Conservation (phyloP, 2,888 invertebrate genomes). For the Atethmia centrago region DNA sequence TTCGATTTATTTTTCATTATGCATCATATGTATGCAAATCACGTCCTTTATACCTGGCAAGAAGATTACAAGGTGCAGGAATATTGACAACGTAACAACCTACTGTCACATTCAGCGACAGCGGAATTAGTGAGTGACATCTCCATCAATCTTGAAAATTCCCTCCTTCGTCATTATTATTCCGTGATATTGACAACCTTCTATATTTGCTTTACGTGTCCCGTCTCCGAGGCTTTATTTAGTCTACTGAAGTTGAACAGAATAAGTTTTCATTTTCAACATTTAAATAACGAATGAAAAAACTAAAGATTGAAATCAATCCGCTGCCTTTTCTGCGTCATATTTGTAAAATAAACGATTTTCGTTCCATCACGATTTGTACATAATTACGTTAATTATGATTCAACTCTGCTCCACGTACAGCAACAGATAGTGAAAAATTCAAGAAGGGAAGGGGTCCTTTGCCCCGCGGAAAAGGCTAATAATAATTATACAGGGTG, state of each 20-base stretch:
- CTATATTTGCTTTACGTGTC: background rate
- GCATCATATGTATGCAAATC: constrained; percentile 6
- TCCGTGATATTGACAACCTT: background rate
- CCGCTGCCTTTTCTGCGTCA: no score
- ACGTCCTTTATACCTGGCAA: background rate
- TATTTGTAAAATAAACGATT: no score
- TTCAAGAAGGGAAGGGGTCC: no score
- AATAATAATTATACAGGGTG: no score
- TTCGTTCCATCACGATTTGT: no score
- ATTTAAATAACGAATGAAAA: background rate
- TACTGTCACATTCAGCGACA: constrained; percentile 22
- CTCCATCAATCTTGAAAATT: constrained; percentile 30
- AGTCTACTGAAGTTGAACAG: background rate
- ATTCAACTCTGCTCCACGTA: no score
- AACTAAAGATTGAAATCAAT: background rate
- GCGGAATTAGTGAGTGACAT: constrained; percentile 21
- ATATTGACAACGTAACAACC: constrained; percentile 31
- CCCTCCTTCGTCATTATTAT: background rate
- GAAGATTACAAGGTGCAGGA: constrained; percentile 24
- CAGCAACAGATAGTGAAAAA: no score
- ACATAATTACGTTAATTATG: no score
- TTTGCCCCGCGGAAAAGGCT: no score
- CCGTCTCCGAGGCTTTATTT: background rate
- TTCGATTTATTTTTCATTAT: constrained; percentile 10
- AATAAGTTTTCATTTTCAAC: background rate